Evolutionary conservation across 2,797 vertebrate species (phyloP), one percentile per base, ranked within the genome.

Genomic region (Eurystomus glaucurus): DNA sequence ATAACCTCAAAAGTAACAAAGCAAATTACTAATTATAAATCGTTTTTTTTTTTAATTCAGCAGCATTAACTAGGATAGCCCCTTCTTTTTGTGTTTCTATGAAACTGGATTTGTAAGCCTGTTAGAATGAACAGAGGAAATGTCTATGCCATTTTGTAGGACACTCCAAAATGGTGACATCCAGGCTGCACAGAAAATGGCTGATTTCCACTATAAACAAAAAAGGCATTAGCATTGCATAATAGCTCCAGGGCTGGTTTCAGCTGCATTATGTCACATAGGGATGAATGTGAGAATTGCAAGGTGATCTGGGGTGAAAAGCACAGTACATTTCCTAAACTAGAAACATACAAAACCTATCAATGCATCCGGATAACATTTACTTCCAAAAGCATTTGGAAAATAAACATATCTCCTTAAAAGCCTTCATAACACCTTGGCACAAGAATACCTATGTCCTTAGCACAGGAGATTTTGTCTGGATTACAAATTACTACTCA

Each of bases 261-360:
- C 94, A 91, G 80, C 88, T 88, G 80, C 84, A 71, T 89, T 95
- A 89, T 95, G 90, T 97, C 95, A 92, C 70, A 96, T 87, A 96
- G 43, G 51, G 85, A 94, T 90, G 87, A 94, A 91, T 82, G 90
- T 92, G 95, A 96, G 90, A 96, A 97, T 57, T 93, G 85, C 91
- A 96, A 96, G 90, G 90, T 96, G 95, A 96, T 94, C 71, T 92
- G 41, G 85, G 94, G 94, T 96, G 95, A 96, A 90, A 92, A 89
- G 66, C 83, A 93, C 88, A 96, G 77, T 92, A 87, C 93, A 90
- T 60, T 96, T 89, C 64, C 70, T 74, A 57, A 97, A 68, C 66
- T 55, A 80, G 70, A 91, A 95, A 83, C 22, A 85, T 33, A 50
- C 23, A 79, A 95, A 94, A 82, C 22, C 55, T 87, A 82, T 39